Percentiles rank a stretch among this genome's conserved stretches.
Evolutionary conservation across 2,888 invertebrate genomes (phyloP).

Genomic region (Chrysotoxum bicinctum): DNA sequence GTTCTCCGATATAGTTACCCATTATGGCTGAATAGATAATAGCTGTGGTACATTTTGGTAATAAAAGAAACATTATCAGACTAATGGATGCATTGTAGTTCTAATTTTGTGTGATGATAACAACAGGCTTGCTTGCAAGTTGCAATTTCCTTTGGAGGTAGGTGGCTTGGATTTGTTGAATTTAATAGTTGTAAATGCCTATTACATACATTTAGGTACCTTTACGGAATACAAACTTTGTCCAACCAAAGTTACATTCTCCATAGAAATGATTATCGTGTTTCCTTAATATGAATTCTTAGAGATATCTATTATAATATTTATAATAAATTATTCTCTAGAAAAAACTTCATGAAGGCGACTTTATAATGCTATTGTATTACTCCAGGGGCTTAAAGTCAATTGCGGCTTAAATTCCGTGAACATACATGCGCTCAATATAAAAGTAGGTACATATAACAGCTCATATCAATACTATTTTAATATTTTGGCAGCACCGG

Average conservation of each 20-base stretch:
- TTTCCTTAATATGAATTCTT: not conserved
- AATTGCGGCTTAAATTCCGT: too few species aligned
- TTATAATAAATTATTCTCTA: too few species aligned
- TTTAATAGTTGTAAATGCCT: not conserved
- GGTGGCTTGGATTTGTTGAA: not conserved
- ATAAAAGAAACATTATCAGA: constrained; percentile 58
- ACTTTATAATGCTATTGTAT: too few species aligned
- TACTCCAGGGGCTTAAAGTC: too few species aligned
- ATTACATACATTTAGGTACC: not conserved
- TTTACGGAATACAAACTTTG: not conserved
- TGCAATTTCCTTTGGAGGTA: constrained; percentile 7
- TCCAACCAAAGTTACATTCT: not conserved
- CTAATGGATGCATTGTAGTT: constrained; percentile 66
- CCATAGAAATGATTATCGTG: constrained; percentile 3
- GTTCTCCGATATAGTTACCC: constrained; percentile 6
- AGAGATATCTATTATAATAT: too few species aligned
- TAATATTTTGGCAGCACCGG: too few species aligned
- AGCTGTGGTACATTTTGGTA: constrained; percentile 45
- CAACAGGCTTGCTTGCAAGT: constrained; percentile 31
- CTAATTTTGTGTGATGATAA: constrained; percentile 39
- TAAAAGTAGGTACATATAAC: too few species aligned
- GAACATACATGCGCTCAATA: too few species aligned
- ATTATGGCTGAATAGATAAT: constrained; percentile 43
- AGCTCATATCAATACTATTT: too few species aligned
- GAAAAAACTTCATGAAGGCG: too few species aligned